Base-by-base conservation (phyloP, 2,113 vertebrate genomes). In the Aepyceros melampus region DNA sequence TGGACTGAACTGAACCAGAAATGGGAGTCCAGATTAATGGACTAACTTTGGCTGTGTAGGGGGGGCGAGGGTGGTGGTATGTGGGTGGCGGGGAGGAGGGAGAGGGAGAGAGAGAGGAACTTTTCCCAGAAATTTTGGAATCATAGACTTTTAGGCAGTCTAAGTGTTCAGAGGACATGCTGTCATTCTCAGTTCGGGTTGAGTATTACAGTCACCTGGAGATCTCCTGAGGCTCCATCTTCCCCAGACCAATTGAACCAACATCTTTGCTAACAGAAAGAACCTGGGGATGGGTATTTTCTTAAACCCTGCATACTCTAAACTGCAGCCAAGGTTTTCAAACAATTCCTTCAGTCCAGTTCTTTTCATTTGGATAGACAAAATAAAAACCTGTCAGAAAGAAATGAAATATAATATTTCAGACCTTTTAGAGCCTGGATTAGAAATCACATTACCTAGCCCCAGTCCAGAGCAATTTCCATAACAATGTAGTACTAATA, bases 81-180 rank as follows among this genome's bases (percentile, higher is more conserved):
- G 25, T 13, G 29, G 58, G 40, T 47, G 29, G 23, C 4, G 0
- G 16, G 15, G 27, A 10, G 16, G 5, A 89, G 7, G 25, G 14
- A 25, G 36, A 56, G 7, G 55, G 12, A 43, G 5, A 45, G n/a
- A 17, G 58, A 58, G 55, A 27, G 29, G 10, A 12, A 74, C 27
- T 95, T 86, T 53, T 29, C 7, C 27, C 29, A 74, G 33, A 92
- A 92, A 84, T 79, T 90, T 33, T 21, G 92, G 62, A 92, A 79
- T 74, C 56, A 84, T 60, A 58, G 19, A 76, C 25, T 82, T 13
- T 43, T n/a, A 43, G 11, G 40, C 14, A 82, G 55, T 49, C 4
- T 51, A 19, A n/a, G 6, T 87, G 7, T 71, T 91, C 58, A 45
- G n/a, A 97, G 55, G 53, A 29, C 53, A 47, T 40, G 25, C 7